Evolutionary conservation across 2,113 vertebrate genomes (phyloP).

Genomic region (Oryzias celebensis): DNA sequence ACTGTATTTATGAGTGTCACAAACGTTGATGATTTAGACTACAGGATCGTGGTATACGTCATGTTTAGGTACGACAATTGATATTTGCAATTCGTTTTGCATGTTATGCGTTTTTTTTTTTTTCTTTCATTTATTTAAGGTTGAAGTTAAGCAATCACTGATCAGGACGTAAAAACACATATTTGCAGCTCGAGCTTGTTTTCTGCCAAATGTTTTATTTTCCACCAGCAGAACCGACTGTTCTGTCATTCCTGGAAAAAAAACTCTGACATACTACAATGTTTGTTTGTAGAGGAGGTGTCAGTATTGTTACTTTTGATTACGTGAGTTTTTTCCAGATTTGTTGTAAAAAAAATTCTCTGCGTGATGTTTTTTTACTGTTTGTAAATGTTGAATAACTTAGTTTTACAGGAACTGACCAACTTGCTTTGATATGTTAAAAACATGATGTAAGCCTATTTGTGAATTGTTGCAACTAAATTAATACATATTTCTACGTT

Average conservation of each 20-base stretch:
- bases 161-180: neutral
- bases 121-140: neutral
- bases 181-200: slow-evolving; percentile 1
- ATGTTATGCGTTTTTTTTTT: slow-evolving; percentile 55
- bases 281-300: slow-evolving; percentile 5
- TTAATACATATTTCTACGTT: slow-evolving; percentile 40
- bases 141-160: neutral
- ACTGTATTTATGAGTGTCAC: slow-evolving; percentile 58
- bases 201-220: slow-evolving; percentile 21
- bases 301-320: slow-evolving; percentile 7
- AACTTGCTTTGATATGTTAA: slow-evolving; percentile 71
- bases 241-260: neutral
- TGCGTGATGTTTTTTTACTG: slow-evolving; percentile 63
- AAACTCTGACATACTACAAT: neutral
- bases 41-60: slow-evolving; percentile 61
- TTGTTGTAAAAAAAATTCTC: slow-evolving; percentile 63
- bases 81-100: slow-evolving; percentile 65
- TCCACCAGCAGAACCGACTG: slow-evolving; percentile 3
- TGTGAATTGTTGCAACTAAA: slow-evolving; percentile 49
- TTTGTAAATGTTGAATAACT: slow-evolving; percentile 76
- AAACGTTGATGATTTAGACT: slow-evolving; percentile 64
- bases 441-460: slow-evolving; percentile 40
- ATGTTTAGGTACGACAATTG: slow-evolving; percentile 67
- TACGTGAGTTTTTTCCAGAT: slow-evolving; percentile 43
- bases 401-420: slow-evolving; percentile 75